Base-by-base conservation (phyloP, 2,888 invertebrate species). In the Rhaphigaster nebulosa region DNA sequence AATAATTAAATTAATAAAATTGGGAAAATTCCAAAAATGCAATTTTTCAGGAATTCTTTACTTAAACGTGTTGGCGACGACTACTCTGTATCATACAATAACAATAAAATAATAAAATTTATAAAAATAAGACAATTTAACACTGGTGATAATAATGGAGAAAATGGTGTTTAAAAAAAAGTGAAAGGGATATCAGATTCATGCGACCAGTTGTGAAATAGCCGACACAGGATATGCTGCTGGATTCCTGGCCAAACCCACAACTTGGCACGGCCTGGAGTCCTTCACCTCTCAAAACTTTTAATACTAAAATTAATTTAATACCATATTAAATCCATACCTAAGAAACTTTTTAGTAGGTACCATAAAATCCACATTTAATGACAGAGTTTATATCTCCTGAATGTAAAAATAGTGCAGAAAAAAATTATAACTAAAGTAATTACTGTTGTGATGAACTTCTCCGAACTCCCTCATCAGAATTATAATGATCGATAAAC, bases 161-260 rank as follows among this genome's bases (percentile, higher is more conserved):
- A 45, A 45, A 84, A 84, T 20, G 41, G 29, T 41, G 45, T n/a
- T 45, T 38, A 76, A 34, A 84, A 80, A 80, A 80, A 84, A 84
- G 84, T 84, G 84, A 84, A 84, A 84, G 84, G 41, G 84, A 26
- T 26, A n/a, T 45, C 45, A 84, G 84, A 50, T 45, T 45, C 45
- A 50, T 10, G 38, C 2, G 84, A 84, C 84, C 84, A 45, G 45
- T 84, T 45, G 26, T 50, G 84, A 84, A 84, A 84, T 12, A 26
- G n/a, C 84, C 84, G 84, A 84, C 45, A 45, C 84, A 45, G 84
- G 84, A 50, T 84, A 45, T 10, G 45, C 84, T 26, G 6, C 45
- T 84, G n/a, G 45, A 45, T 84, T 84, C 45, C 84, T 26, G 45
- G 84, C 84, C 84, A 15, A 84, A 50, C 84, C 84, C 84, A 84